Base-by-base conservation (phyloP, 2,113 vertebrate genomes). In the Noturus placidus region DNA sequence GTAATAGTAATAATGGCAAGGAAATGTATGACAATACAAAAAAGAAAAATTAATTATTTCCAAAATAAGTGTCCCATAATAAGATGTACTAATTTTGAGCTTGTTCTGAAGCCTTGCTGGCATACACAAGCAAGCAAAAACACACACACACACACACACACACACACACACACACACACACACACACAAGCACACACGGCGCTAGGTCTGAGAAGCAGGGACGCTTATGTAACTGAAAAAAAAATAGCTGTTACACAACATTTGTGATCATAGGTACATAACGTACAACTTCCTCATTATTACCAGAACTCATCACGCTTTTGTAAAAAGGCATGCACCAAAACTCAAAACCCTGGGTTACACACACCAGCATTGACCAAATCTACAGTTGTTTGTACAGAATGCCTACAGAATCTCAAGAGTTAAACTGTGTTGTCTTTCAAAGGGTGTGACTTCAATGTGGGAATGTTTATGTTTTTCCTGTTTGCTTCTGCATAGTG, bases 191-290 rank as follows among this genome's bases (percentile, higher is more conserved):
- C 86, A 89, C 89, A 89, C 89, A 54, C 19, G 7, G 76, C 90
- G 91, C 90, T 88, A 88, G 87, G 90, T 90, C 35, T 84, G 87
- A 92, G 67, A 69, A 91, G 90, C 74, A 84, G 89, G 90, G 90
- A 91, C 86, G 70, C 92, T 94, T 94, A 95, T 91, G 89, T 93
- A 94, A 95, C 92, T 10, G 86, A 89, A 92, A 93, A 89, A 92
- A 93, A 92, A 92, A 91, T 91, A 91, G 92, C 92, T 91, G 92
- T 94, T 95, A 94, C 90, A 94, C 94, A 95, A 94, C 92, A 91
- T 86, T 69, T 89, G 65, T 91, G 92, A 92, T 93, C 91, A 90
- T 90, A 93, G 88, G 90, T 92, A 94, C 89, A 86, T 86, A 87
- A 89, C 35, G 33, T 8, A 30, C 70, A 74, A 54, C 38, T 57